Base-by-base conservation (phyloP, 1,140 invertebrate genomes). In the Dendroctonus valens region DNA sequence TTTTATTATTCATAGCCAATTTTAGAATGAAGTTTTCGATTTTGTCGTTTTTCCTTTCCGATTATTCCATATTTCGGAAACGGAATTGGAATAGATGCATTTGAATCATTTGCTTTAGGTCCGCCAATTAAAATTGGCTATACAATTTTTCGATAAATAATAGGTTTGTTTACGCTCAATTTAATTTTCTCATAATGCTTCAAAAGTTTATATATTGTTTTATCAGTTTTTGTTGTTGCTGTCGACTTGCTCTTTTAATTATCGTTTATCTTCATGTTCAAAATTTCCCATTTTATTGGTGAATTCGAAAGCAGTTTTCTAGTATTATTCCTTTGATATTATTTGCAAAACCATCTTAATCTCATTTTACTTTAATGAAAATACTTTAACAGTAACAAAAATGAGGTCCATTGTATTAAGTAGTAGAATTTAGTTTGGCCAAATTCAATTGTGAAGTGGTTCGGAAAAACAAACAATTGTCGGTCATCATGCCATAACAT, bases 1-100 rank as follows among this genome's bases (percentile, higher is more conserved):
- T 55, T 64, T 55, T 55, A 55, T 64, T 64, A 64, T 64, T 64
- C 52, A 64, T 64, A 55, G 61, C 52, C 61, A 64, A 64, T 64
- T 64, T 55, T 64, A n/a, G 7, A 41, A 52, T 41, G 42, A 61
- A 52, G 11, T 61, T 61, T 61, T 61, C 59, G 15, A 12, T 41
- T 61, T 14, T 7, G 38, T 15, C 41, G 55, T 55, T 39, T 55
- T 40, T 39, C 37, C 38, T 55, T 55, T n/a, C 14, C 14, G 50
- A 37, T 14, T 52, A 52, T 12, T 52, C 50, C n/a, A 54, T 54
- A 54, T 39, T 54, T 54, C 52, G 41, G 39, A 39, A 39, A 14
- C 26, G 38, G 38, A n/a, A 11, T 26, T 26, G 1, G 26, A 26
- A 26, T 26, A 26, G 26, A 26, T 26, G 26, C 26, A 26, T 26